These are phyloP conservation scores for Parnassius mnemosyne DNA, from an alignment of 2,888 invertebrate species.

Conservation along the genomic window DNA sequence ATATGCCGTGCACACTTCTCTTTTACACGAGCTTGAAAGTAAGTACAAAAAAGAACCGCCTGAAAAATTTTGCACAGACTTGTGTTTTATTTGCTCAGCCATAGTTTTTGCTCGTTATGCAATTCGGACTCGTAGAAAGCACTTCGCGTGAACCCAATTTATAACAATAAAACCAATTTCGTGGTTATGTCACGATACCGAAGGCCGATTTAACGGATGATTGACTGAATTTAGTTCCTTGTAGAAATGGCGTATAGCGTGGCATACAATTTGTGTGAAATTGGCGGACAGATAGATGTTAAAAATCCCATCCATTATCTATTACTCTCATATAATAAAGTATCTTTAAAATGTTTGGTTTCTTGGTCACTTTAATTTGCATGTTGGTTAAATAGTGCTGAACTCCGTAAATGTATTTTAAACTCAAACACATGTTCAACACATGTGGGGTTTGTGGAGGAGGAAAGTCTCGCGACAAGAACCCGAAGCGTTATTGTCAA, in stretches of 20 bases:
- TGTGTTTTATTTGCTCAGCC: constrained; percentile 17
- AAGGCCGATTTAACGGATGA: constrained; percentile 8
- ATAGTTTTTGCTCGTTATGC: constrained; percentile 27
- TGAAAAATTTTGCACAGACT: constrained; percentile 20
- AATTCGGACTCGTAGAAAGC: constrained; percentile 42
- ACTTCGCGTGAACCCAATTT: constrained; percentile 36
- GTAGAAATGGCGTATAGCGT: not conserved
- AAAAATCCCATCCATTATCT: too few species aligned
- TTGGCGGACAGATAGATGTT: too few species aligned
- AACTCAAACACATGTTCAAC: constrained; percentile 1
- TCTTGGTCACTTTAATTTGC: too few species aligned
- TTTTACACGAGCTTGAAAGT: not conserved
- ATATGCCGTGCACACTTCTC: not conserved
- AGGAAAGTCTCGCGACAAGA: not conserved
- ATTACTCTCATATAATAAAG: too few species aligned
- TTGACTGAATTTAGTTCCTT: constrained; percentile 4
- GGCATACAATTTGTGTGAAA: too few species aligned
- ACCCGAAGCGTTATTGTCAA: too few species aligned
- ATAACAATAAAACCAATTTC: constrained; percentile 32
- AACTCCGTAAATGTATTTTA: too few species aligned
- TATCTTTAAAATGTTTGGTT: too few species aligned
- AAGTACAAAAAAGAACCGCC: not conserved
- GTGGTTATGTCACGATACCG: constrained; percentile 17
- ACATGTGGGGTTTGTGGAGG: constrained; percentile 3
- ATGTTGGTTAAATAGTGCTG: too few species aligned